Evolutionary conservation across 2,797 vertebrate species (phyloP), one percentile per base, ranked within the genome.

Genomic region (Odontamblyopus lacepedii): DNA sequence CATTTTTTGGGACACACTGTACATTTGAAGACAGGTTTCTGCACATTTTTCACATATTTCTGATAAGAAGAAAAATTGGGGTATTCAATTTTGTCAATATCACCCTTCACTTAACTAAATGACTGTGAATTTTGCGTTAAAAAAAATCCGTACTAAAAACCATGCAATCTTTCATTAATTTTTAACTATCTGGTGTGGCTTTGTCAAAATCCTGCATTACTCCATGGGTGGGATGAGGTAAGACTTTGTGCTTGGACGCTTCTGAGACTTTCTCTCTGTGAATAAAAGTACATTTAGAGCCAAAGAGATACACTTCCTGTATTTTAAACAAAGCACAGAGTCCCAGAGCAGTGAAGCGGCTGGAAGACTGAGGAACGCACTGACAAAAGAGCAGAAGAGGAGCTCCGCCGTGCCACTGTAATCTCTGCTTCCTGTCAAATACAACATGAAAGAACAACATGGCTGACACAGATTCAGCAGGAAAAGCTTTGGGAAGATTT

Each of bases 371-470:
- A 79, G 79, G 84, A 76, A 78, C 56, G 74, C 27, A 56, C 72
- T 77, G 75, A 75, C 38, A 85, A 81, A 80, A 70, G 67, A 76
- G 44, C 41, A 70, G 80, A 23, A 79, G 48, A 75, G 80, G 35
- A 72, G 80, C 82, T 79, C 77, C 13, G 51, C 69, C 55, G 61
- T 76, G 81, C 73, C 69, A 29, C 35, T 50, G 68, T 83, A 86
- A 90, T 86, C 85, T 77, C 75, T 55, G 79, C 77, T 86, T 86
- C 86, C 85, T 88, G 88, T 76, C 82, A 87, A 88, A 87, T 81
- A 83, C 7, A n/a, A 38, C 32, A 63, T n/a, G 30, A 26, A 19
- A n/a, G 6, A 9, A 38, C 61, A 63, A 85, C 80, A 80, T 80
- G 78, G 75, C 62, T 67, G 50, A 55, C 71, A 67, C 67, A 87